Evolutionary conservation across 2,113 vertebrate genomes (phyloP).

Genomic region (Zosterops borbonicus): DNA sequence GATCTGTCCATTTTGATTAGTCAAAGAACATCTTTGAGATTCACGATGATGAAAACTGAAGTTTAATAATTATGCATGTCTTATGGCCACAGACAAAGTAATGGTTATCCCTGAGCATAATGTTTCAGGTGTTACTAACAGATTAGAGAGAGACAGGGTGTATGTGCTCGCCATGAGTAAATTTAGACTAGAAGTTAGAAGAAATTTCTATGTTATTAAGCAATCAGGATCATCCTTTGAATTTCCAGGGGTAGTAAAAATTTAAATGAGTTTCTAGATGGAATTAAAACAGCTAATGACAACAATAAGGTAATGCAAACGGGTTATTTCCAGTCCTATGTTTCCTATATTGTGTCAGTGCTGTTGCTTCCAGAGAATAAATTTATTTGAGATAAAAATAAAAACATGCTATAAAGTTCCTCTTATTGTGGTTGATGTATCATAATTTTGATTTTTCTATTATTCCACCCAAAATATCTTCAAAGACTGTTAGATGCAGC

Average conservation of each 20-base stretch:
- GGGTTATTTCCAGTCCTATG: background rate
- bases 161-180: background rate
- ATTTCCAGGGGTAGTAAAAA: background rate
- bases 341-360: background rate
- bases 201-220: background rate
- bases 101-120: background rate
- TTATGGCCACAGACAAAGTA: background rate
- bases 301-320: background rate
- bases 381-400: background rate
- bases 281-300: background rate
- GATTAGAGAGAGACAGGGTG: background rate
- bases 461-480: background rate
- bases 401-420: background rate
- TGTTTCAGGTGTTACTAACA: background rate
- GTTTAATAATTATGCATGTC: background rate
- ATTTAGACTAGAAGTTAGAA: background rate
- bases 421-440: background rate
- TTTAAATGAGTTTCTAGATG: background rate
- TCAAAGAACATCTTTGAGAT: background rate
- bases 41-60: background rate
- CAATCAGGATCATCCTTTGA: background rate
- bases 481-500: background rate
- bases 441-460: background rate
- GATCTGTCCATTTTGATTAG: background rate
- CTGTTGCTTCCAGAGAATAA: background rate